These are phyloP conservation scores for Tetraodon nigroviridis DNA, from an alignment of 2,113 vertebrate species.

Conservation along the genomic window DNA sequence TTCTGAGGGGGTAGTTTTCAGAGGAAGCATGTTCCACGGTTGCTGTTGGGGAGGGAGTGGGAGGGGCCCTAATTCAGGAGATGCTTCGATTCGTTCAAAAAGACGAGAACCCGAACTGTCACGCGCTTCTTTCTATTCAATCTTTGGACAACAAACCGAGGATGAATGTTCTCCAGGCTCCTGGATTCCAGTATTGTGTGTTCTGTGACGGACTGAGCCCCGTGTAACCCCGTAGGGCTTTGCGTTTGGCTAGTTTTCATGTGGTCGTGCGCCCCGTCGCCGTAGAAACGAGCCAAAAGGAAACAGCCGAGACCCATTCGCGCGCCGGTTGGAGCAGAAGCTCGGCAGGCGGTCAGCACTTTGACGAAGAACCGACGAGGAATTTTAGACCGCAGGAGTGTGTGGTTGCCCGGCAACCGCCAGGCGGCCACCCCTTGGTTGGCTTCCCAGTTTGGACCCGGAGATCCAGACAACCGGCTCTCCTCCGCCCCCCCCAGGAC, in stretches of 20 bases:
- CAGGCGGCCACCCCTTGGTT: no score
- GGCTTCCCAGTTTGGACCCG: no score
- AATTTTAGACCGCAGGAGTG: no score
- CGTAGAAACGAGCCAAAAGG: slow-evolving; percentile 33
- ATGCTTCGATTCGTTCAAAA: slow-evolving; percentile 54
- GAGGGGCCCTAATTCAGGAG: slow-evolving; percentile 61
- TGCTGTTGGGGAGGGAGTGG: slow-evolving; percentile 19
- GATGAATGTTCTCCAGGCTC: slow-evolving; percentile 62
- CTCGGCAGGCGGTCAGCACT: no score
- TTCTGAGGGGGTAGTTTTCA: slow-evolving; percentile 36
- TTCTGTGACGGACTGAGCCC: slow-evolving; percentile 55
- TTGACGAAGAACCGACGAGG: no score
- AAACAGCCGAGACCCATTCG: slow-evolving; percentile 19
- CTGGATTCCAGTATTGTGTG: slow-evolving; percentile 58
- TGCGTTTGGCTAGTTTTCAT: slow-evolving; percentile 50
- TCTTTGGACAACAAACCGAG: slow-evolving; percentile 62
- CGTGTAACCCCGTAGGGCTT: slow-evolving; percentile 55
- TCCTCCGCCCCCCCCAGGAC: no score
- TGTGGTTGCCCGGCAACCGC: no score
- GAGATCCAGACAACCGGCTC: no score
- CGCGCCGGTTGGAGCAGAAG: slow-evolving; percentile 1
- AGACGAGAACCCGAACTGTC: slow-evolving; percentile 54
- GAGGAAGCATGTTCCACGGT: slow-evolving; percentile 38
- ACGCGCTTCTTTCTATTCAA: slow-evolving; percentile 59
- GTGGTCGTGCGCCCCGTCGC: slow-evolving; percentile 51